Conservation (phyloP, 2,888 invertebrate species). For the Hydraecia micacea region DNA sequence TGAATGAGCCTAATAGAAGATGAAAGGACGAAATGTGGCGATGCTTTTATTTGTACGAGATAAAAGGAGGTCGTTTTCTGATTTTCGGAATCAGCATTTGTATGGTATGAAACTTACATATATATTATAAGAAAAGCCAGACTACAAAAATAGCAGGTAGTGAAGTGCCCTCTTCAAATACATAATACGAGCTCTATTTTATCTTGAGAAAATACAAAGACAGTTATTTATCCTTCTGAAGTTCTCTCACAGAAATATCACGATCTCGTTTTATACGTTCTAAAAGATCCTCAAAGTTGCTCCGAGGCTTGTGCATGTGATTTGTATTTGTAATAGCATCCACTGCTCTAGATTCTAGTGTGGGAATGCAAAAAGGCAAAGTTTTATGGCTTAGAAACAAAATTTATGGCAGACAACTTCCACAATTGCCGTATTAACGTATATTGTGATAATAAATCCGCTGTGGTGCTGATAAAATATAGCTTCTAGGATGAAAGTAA, state of each 20-base stretch:
- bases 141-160: slow-evolving; percentile 20
- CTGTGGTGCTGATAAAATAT: slow-evolving; percentile 37
- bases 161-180: slow-evolving; percentile 29
- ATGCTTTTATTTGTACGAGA: slow-evolving; percentile 53
- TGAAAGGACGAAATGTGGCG: slow-evolving; percentile 57
- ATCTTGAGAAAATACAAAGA: slow-evolving; percentile 39
- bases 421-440: slow-evolving; percentile 43
- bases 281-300: slow-evolving; percentile 38
- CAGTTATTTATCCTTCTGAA: slow-evolving; percentile 42
- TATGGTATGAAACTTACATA: slow-evolving; percentile 21
- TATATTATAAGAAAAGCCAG: slow-evolving; percentile 14
- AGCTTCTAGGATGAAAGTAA: slow-evolving; percentile 46
- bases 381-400: slow-evolving; percentile 42
- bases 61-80: slow-evolving; percentile 52
- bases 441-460: slow-evolving; percentile 54
- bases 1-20: slow-evolving; percentile 59
- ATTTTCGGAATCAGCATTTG: slow-evolving; percentile 46
- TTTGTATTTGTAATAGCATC: slow-evolving; percentile 56
- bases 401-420: slow-evolving; percentile 41
- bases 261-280: slow-evolving; percentile 41
- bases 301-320: slow-evolving; percentile 36
- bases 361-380: slow-evolving; percentile 39
- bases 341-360: slow-evolving; percentile 5
- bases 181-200: slow-evolving; percentile 26
- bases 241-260: slow-evolving; percentile 41